Conservation (phyloP, 2,888 invertebrate genomes). For the Monochamus alternatus region DNA sequence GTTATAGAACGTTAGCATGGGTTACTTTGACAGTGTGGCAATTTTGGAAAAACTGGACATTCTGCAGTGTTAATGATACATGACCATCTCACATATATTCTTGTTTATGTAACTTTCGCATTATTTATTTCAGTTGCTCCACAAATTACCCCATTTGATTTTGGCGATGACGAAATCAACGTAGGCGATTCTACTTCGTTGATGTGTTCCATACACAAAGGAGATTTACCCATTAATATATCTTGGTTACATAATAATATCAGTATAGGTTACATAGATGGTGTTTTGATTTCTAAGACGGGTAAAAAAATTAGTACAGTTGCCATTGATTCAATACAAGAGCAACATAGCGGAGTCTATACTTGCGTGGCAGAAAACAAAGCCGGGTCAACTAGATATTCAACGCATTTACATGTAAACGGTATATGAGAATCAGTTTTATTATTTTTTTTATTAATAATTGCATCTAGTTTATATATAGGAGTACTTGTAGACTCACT, state of each 20-base stretch:
- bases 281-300: slow-evolving; percentile 74
- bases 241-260: slow-evolving; percentile 79
- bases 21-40: slow-evolving; percentile 58
- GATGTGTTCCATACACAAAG: slow-evolving; percentile 81
- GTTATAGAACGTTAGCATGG: slow-evolving; percentile 78
- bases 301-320: slow-evolving; percentile 75
- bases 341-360: slow-evolving; percentile 72
- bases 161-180: slow-evolving; percentile 77
- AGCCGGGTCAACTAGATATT: slow-evolving; percentile 78
- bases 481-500: neutral
- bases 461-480: neutral
- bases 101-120: neutral
- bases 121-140: slow-evolving; percentile 60
- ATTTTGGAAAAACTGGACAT: slow-evolving; percentile 76
- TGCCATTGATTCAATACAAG: slow-evolving; percentile 72
- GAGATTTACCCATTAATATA: slow-evolving; percentile 85
- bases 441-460: neutral
- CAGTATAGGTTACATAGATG: slow-evolving; percentile 71
- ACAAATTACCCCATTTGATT: slow-evolving; percentile 72
- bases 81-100: too few relatives aligned
- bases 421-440: slow-evolving; percentile 71
- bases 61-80: slow-evolving; percentile 80
- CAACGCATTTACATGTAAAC: slow-evolving; percentile 79
- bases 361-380: slow-evolving; percentile 79
- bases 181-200: slow-evolving; percentile 64